Evolutionary conservation across 2,113 vertebrate genomes (phyloP).

Genomic region (Microcebus lehilahytsara): DNA sequence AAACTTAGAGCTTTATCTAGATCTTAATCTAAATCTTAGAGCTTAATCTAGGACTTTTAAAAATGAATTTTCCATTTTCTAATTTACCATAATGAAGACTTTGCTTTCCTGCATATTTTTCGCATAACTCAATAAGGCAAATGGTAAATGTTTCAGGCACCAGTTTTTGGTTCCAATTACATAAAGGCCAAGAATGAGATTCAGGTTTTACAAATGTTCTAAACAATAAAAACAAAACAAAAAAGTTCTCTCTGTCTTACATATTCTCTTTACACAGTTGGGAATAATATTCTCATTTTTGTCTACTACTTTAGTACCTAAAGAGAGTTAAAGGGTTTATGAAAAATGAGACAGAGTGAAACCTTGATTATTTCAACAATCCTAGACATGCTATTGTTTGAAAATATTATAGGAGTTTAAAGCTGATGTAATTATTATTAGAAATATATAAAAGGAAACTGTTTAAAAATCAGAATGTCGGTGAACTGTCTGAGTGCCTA

Average conservation of each 20-base stretch:
- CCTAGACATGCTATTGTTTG: not conserved
- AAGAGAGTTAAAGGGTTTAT: not conserved
- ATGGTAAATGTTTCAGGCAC: not conserved
- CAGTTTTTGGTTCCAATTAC: not conserved
- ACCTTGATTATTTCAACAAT: not conserved
- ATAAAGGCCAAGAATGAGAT: not conserved
- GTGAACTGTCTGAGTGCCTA: conserved; percentile 42
- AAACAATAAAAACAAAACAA: not conserved
- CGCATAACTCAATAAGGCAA: not conserved
- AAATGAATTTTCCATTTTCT: not conserved
- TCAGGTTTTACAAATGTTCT: not conserved
- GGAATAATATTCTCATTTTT: not conserved
- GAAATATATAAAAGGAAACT: conserved; percentile 47
- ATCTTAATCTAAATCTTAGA: not conserved
- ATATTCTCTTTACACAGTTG: not conserved
- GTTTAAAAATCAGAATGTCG: conserved; percentile 56
- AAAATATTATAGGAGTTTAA: not conserved
- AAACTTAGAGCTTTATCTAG: not conserved
- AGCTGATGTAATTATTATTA: conserved; percentile 7
- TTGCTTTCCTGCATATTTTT: not conserved
- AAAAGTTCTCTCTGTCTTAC: not conserved
- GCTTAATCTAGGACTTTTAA: not conserved
- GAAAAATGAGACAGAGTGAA: not conserved
- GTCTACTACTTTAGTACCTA: not conserved
- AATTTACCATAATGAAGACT: not conserved